Percentiles rank a stretch among this genome's conserved stretches.
These are phyloP conservation scores for Apaloderma vittatum DNA, from an alignment of 2,113 vertebrate species.

Conservation along the genomic window DNA sequence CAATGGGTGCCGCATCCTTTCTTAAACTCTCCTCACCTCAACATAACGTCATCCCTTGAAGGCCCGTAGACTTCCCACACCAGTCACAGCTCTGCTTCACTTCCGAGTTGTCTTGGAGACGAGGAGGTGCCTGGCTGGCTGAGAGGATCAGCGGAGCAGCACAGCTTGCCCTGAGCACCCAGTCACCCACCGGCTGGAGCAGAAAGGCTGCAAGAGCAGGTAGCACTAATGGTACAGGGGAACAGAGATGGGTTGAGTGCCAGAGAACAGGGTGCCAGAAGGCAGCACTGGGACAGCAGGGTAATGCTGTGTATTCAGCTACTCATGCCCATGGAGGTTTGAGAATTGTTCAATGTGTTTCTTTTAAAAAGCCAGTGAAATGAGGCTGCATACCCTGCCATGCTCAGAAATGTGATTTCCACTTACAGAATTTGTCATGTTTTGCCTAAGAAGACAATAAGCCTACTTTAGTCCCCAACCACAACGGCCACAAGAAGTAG, in stretches of 20 bases:
- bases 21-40: neutral
- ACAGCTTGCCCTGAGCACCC: neutral
- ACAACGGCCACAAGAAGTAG: neutral
- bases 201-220: neutral
- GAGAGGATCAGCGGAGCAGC: neutral
- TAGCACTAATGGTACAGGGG: neutral
- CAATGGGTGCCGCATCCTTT: neutral
- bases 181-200: neutral
- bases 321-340: neutral
- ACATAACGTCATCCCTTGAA: neutral
- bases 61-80: neutral
- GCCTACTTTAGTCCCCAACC: neutral
- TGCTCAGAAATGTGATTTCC: neutral
- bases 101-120: constrained; percentile 1
- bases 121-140: neutral
- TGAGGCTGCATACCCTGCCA: neutral
- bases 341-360: neutral
- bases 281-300: neutral
- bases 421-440: neutral
- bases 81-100: neutral
- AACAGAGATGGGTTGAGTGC: neutral
- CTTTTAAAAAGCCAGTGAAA: neutral
- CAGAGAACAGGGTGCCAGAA: neutral
- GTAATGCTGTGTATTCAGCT: neutral
- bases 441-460: neutral